Evolutionary conservation across 2,888 invertebrate species (phyloP), one percentile per base, ranked within the genome.

Genomic region (Endotricha flammealis): DNA sequence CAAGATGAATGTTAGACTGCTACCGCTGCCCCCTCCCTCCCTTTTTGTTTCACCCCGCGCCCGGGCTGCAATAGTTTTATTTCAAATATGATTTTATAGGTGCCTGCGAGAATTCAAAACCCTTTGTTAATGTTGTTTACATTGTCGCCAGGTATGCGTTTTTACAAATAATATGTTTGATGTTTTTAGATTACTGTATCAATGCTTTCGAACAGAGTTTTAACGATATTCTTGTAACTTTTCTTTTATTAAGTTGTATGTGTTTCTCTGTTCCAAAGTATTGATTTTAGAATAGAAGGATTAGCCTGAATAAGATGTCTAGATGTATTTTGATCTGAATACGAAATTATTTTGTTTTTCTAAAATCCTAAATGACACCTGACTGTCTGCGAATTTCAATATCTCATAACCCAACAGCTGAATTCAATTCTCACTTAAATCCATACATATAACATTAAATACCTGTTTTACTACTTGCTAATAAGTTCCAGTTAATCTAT

Each of bases 61-160:
- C 82, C 78, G 79, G 85, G 85, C 85, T 85, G 85, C 69, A 45
- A 78, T 83, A 83, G 85, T 68, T 81, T 80, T 73, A 50, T 75
- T 75, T 72, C 48, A 56, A 57, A 75, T 83, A 82, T 83, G 66
- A 81, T 85, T 85, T 82, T 75, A 69, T 86, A 86, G 86, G 86
- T 85, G 85, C 85, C 85, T 86, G 86, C 77, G 82, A 71, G 81
- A 72, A 72, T 70, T 64, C 73, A 75, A 68, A 78, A 75, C 78
- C 83, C 80, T 83, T 83, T 80, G 56, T 85, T 80, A 83, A 78
- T 83, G 85, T 86, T 86, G 86, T 86, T 86, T 86, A 86, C 86
- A 86, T 86, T 85, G 86, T 86, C 86, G 86, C 86, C 86, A 86
- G 86, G 86, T 86, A 86, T 83, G 85, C 81, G 69, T 80, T 78